These are phyloP conservation scores for Alauda arvensis DNA, from an alignment of 2,797 vertebrate species.

Conservation along the genomic window DNA sequence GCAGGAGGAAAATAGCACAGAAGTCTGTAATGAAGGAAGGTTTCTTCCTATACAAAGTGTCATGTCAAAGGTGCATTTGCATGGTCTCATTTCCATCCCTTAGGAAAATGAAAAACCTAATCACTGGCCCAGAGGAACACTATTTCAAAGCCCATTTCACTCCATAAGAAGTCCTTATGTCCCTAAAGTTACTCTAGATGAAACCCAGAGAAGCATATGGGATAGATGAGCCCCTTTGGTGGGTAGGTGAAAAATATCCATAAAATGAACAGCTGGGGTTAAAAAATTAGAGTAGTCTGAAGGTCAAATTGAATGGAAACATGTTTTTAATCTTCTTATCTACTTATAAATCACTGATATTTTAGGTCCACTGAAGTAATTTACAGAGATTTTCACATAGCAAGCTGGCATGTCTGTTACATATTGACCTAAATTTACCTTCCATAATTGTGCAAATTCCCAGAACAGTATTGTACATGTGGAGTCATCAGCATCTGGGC, in stretches of 20 bases:
- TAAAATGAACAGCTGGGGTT: background rate
- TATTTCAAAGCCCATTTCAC: background rate
- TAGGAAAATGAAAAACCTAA: background rate
- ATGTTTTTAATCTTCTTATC: slow-evolving; percentile 52
- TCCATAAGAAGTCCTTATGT: background rate
- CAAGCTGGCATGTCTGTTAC: slow-evolving; percentile 9
- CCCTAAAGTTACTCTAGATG: background rate
- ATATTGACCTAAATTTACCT: slow-evolving; percentile 30
- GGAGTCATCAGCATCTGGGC: background rate
- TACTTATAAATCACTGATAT: slow-evolving; percentile 45
- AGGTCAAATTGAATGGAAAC: slow-evolving; percentile 48
- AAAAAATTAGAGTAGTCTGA: background rate
- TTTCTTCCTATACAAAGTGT: background rate
- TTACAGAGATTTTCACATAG: slow-evolving; percentile 35
- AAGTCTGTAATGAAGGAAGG: background rate
- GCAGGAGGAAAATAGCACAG: background rate
- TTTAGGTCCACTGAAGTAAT: background rate
- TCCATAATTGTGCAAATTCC: background rate
- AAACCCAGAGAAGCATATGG: background rate
- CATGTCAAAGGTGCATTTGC: background rate
- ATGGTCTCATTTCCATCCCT: background rate
- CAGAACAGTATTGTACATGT: background rate
- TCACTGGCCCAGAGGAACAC: background rate
- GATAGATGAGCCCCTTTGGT: background rate
- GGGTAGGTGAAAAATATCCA: background rate